A percentile compares a stretch with the other conserved stretches of the same genome.
These are phyloP conservation scores for Ennomos fuscantarius DNA, from an alignment of 2,888 invertebrate genomes.

Conservation along the genomic window DNA sequence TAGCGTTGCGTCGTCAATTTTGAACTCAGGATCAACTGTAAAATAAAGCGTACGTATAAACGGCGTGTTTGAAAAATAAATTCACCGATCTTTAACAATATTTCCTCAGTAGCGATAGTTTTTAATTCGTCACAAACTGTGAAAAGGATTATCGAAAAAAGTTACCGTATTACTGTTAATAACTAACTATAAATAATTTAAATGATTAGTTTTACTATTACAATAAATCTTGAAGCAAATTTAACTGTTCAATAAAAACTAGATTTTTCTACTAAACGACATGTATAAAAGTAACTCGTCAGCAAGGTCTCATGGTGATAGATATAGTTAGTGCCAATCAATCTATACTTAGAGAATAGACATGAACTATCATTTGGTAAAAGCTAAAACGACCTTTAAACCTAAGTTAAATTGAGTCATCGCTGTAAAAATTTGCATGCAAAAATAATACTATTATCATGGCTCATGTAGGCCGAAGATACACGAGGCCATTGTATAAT, in stretches of 20 bases:
- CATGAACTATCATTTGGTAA: not conserved
- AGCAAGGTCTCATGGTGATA: conserved; percentile 77
- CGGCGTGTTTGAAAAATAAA: conserved; percentile 19
- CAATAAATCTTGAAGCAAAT: not conserved
- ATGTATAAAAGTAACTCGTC: conserved; percentile 41
- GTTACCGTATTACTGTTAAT: conserved; percentile 24
- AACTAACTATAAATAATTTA: conserved; percentile 6
- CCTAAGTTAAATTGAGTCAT: too few species aligned
- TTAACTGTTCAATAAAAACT: conserved; percentile 24
- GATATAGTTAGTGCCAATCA: conserved; percentile 76
- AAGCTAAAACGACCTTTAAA: too few species aligned
- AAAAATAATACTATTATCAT: too few species aligned
- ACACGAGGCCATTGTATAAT: too few species aligned
- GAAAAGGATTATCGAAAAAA: conserved; percentile 35
- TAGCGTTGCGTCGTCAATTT: conserved; percentile 60
- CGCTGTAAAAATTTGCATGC: too few species aligned
- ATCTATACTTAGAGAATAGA: conserved; percentile 17
- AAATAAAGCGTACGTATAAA: conserved; percentile 21
- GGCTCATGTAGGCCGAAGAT: too few species aligned
- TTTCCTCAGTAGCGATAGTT: conserved; percentile 30
- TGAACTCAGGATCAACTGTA: conserved; percentile 34
- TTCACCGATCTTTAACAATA: conserved; percentile 31
- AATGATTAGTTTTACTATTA: conserved; percentile 8
- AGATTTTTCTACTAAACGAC: conserved; percentile 20
- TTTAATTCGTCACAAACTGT: conserved; percentile 28